phyloP scores from a whole-genome alignment of 2,797 vertebrate genomes.

The Enoplosus armatus region DNA sequence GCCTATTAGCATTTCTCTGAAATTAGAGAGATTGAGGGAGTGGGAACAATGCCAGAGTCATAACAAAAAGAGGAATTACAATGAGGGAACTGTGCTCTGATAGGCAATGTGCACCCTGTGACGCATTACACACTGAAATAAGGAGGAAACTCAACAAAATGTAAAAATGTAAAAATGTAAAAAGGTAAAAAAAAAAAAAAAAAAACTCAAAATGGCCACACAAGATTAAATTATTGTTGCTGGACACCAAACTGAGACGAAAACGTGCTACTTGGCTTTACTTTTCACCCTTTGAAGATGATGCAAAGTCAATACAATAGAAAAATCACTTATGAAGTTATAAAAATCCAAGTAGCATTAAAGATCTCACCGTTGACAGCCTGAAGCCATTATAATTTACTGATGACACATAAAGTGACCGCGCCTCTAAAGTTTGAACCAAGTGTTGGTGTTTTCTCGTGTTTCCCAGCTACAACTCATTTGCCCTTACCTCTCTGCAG shows the following conservation, averaged over 20 bases:
- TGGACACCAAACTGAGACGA: constrained; percentile 10
- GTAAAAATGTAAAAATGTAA: too few species aligned
- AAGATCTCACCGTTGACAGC: neutral
- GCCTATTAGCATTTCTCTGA: constrained; percentile 67
- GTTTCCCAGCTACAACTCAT: neutral
- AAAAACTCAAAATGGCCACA: neutral
- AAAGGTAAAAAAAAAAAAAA: neutral
- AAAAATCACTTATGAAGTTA: neutral
- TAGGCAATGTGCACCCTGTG: constrained; percentile 39
- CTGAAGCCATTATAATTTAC: neutral
- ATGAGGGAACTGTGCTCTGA: constrained; percentile 40
- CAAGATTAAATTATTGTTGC: neutral
- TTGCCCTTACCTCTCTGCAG: constrained; percentile 93
- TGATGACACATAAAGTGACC: neutral
- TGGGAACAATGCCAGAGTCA: constrained; percentile 48
- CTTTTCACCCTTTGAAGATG: neutral
- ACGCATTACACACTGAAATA: constrained; percentile 24
- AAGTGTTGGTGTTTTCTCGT: constrained; percentile 5
- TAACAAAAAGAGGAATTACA: constrained; percentile 50
- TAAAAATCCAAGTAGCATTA: neutral
- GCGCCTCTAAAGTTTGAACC: neutral
- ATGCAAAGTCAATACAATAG: neutral
- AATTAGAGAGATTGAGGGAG: constrained; percentile 55
- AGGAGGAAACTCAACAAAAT: constrained; percentile 4
- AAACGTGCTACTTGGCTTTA: neutral